Base-by-base conservation (phyloP, 1,140 invertebrate species). In the Mya arenaria region DNA sequence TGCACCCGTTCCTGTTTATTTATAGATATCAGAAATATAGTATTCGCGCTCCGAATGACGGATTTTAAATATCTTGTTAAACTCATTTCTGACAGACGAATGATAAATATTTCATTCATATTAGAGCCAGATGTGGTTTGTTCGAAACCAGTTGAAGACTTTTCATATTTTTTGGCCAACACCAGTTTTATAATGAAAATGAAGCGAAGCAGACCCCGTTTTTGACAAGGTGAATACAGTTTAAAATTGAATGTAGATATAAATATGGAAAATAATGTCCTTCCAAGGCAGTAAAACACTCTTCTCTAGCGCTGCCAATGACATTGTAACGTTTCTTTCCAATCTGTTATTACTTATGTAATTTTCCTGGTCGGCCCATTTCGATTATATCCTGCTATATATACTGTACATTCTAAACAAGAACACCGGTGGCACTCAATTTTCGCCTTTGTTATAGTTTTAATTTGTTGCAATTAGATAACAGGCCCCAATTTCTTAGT, bases 71-170 rank as follows among this genome's bases (percentile, higher is more conserved):
- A 58, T 80, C 77, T 80, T 80, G 77, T 80, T 71, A 69, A 68
- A 80, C 62, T 80, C 77, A 80, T 32, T 36, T 30, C 25, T 80
- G 77, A 80, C 77, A 80, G 77, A 19, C 41, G 25, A 15, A 32
- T 39, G 77, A 80, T 80, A 80, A 80, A 80, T 80, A 80, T 71
- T 80, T 80, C 77, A 80, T 55, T 69, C 48, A 71, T 80, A 80
- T 80, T 80, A 55, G 37, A 30, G 48, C 23, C 77, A 80, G 77
- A 80, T 80, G 77, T 68, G 28, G 66, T 52, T 56, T 25, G 28
- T 37, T 32, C n/a, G 28, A 71, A 56, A 28, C 17, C 41, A 60
- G 28, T 75, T 75, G 19, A 37, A 48, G 37, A 25, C 41, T 74
- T 56, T 75, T 75, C 58, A 63, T 75, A 75, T 62, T n/a, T 74